Evolutionary conservation across 92 coral and sea anemone genomes (phyloP).

Genomic region (Meandrina meandrites): DNA sequence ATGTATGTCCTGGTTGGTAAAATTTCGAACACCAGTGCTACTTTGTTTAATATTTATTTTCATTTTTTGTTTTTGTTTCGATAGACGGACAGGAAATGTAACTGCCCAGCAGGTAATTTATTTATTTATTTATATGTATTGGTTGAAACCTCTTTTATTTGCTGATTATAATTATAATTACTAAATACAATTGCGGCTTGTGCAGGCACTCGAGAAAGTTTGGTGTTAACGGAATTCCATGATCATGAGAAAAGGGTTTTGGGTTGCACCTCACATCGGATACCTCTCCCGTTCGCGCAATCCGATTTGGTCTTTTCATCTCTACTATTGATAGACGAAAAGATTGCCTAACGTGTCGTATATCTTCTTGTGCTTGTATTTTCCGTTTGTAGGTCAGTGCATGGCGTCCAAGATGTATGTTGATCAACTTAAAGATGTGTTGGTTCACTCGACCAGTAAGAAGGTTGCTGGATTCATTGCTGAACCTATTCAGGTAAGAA

Average conservation of each 20-base stretch:
- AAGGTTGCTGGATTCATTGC: slow-evolving; percentile 94
- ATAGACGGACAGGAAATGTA: slow-evolving; percentile 79
- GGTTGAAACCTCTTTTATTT: not conserved
- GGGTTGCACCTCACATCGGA: too few species aligned
- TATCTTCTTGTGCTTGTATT: too few species aligned
- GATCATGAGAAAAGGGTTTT: too few species aligned
- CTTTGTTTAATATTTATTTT: not conserved
- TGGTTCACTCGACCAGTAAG: slow-evolving; percentile 77
- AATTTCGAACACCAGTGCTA: not conserved
- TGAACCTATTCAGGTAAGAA: slow-evolving; percentile 83
- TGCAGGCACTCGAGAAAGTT: too few species aligned
- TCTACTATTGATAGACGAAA: too few species aligned
- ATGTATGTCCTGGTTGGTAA: not conserved
- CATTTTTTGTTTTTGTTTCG: not conserved
- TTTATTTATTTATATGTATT: too few species aligned
- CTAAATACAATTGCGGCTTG: too few species aligned
- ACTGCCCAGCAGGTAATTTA: slow-evolving; percentile 79
- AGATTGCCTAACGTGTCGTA: too few species aligned
- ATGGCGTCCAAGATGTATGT: slow-evolving; percentile 91
- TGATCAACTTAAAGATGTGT: slow-evolving; percentile 83
- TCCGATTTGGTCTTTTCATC: too few species aligned
- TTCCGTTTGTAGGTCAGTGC: slow-evolving; percentile 67
- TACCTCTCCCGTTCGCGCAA: too few species aligned
- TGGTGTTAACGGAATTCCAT: too few species aligned
- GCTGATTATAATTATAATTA: not conserved